Evolutionary conservation across 2,888 invertebrate species (phyloP), one percentile per base, ranked within the genome.

Genomic region (Drosophila putrida): DNA sequence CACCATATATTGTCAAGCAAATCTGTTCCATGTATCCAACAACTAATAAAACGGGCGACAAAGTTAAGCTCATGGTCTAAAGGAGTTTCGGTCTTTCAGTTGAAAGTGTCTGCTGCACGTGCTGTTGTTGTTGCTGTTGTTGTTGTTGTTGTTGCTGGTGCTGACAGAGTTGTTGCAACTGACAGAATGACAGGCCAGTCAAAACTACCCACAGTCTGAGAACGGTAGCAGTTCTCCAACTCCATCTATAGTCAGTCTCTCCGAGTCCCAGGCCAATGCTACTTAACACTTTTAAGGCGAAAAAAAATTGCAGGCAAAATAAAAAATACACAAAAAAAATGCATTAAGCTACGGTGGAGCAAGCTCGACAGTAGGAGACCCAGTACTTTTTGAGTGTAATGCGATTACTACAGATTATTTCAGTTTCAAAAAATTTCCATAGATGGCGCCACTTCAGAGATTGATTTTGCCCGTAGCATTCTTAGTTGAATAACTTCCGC

Each of bases 101-200:
- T 50, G 9, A 35, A 35, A 15, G 38, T 36, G 31, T 11, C 28
- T 38, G 53, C 39, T 55, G 69, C 77, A 69, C 73, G 77, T 76
- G 75, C 75, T 59, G 15, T 15, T 10, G 36, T 27, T 47, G 28
- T 41, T 39, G 38, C 9, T 13, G 31, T 49, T 31, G 46, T n/a
- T 44, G 46, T 13, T 31, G 36, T 25, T 44, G 33, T 13, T 25
- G 25, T 13, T 75, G 25, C 49, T 43, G 41, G 25, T 9, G 60
- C 53, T 64, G 77, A 76, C 72, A 76, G 72, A 76, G 77, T 77
- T 79, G 77, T 82, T 82, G 83, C 85, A 73, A 87, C 70, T 84
- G 83, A 87, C 83, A 87, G 82, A 54, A 55, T 85, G 82, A 82
- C 85, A 82, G 73, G 60, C 61, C 77, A 86, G 81, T 83, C 83